Evolutionary conservation across 1,140 invertebrate species (phyloP), one percentile per base, ranked within the genome.

Genomic region (Trichogramma pretiosum): DNA sequence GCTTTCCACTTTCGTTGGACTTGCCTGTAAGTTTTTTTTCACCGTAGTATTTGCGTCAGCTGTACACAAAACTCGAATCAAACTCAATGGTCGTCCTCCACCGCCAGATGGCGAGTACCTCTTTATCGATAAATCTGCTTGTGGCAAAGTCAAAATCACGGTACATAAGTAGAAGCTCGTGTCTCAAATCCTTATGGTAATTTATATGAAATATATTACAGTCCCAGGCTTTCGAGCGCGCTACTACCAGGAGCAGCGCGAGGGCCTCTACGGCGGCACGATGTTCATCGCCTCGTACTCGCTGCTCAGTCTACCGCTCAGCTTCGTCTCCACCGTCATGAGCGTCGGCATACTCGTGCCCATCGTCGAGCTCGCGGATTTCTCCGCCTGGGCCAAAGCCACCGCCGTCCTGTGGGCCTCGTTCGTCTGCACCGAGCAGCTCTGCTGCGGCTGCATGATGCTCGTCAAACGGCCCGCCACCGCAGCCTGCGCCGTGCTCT

Each of bases 241-340:
- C 19, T 93, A 92, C 64, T 93, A 91, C 51, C 87, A 93, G 65
- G 91, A 94, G 61, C 82, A 85, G 10, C 77, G 89, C 42, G 87
- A 92, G 61, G 89, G 89, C 2, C 67, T 89, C 0, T 94, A 94
- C 61, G 81, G 83, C 13, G 91, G 90, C 3, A 84, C 87, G 0
- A 79, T 89, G 49, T 82, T 93, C 51, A 70, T 93, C 0, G 70
- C 90, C 0, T 82, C 86, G 0, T 89, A 90, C 61, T 82, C 83
- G 40, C 59, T 91, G 0, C 78, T 87, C 7, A 87, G 83, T 3
- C 65, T 93, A 22, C 88, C 89, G 0, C 80, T 92, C 53, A 88
- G 87, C 4, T 77, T 88, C 24, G 63, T 90, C 5, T 65, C 68
- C 0, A 70, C 67, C 0, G 42, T 70, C 13, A 64, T 69, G 43